These are phyloP conservation scores for Dynastes maya DNA, from an alignment of 2,888 invertebrate genomes.

Conservation along the genomic window DNA sequence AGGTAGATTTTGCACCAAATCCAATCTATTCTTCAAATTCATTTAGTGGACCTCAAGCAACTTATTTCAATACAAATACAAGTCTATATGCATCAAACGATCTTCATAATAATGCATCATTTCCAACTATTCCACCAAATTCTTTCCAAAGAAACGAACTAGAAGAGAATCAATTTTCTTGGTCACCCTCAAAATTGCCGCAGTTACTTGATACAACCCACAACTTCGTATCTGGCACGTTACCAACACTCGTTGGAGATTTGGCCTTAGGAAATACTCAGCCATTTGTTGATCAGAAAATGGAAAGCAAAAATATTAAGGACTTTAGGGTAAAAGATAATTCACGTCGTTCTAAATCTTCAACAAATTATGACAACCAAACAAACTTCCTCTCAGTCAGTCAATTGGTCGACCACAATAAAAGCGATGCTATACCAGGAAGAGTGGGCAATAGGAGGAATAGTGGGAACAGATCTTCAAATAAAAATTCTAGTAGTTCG, in stretches of 20 bases:
- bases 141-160: constrained; percentile 61
- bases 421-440: constrained; percentile 59
- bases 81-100: constrained; percentile 58
- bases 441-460: constrained; percentile 62
- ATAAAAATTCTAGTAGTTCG: constrained; percentile 53
- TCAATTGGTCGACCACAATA: constrained; percentile 76
- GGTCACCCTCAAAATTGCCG: constrained; percentile 73
- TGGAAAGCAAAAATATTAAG: constrained; percentile 55
- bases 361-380: constrained; percentile 61
- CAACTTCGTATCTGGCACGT: constrained; percentile 71
- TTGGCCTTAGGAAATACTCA: constrained; percentile 70
- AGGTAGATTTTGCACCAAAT: constrained; percentile 60
- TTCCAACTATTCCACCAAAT: constrained; percentile 50
- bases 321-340: constrained; percentile 51
- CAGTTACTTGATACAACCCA: constrained; percentile 69
- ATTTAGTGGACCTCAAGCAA: constrained; percentile 58
- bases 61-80: constrained; percentile 61
- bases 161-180: constrained; percentile 73
- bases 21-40: constrained; percentile 61
- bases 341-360: constrained; percentile 51
- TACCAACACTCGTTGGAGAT: constrained; percentile 77
- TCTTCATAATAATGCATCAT: constrained; percentile 54
- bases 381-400: constrained; percentile 76
- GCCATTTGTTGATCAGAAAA: constrained; percentile 64
- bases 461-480: constrained; percentile 60